phyloP scores from a whole-genome alignment of 2,888 invertebrate genomes.

The Dyspetes luteomarginatus region DNA sequence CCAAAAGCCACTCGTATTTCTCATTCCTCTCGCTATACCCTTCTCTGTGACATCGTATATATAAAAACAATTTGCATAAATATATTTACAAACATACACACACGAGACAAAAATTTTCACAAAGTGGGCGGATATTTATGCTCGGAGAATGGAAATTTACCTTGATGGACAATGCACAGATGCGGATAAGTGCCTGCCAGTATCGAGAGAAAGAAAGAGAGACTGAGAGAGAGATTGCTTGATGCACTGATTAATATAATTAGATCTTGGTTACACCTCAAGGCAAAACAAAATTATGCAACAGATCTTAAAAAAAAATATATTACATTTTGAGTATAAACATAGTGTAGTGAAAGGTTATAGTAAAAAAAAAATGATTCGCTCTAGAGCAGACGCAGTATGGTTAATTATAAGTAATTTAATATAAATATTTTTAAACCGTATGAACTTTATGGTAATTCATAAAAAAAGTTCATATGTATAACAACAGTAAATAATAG shows the following conservation, averaged over 20 bases:
- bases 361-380: too few species aligned
- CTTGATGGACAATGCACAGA: constrained; percentile 17
- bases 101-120: not conserved
- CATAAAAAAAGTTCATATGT: not conserved
- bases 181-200: not conserved
- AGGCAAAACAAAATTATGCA: too few species aligned
- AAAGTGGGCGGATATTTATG: constrained; percentile 20
- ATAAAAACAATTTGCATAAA: constrained; percentile 23
- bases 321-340: too few species aligned
- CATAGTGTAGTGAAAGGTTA: too few species aligned
- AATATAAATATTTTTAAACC: too few species aligned
- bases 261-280: too few species aligned
- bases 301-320: too few species aligned
- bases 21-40: not conserved
- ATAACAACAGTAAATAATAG: not conserved
- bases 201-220: not conserved
- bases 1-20: not conserved
- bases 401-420: too few species aligned
- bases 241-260: too few species aligned
- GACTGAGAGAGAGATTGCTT: not conserved
- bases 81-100: constrained; percentile 23
- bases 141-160: constrained; percentile 31
- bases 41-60: constrained; percentile 4
- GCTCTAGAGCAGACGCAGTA: too few species aligned
- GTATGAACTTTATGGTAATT: too few species aligned